Evolutionary conservation across 2,113 vertebrate species (phyloP).

Genomic region (Dasyornis broadbenti): DNA sequence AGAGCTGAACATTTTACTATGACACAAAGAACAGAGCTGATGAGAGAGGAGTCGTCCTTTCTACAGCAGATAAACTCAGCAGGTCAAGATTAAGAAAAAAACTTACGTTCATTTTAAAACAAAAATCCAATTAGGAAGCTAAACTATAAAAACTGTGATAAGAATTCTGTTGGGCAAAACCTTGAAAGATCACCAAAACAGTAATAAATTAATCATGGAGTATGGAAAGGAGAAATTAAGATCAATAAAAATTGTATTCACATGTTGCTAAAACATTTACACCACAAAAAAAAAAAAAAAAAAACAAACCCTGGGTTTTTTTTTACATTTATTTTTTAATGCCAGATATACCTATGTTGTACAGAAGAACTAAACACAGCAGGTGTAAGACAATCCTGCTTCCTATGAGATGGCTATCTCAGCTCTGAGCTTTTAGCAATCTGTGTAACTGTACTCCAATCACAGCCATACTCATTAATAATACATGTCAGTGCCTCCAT

Average conservation of each 20-base stretch:
- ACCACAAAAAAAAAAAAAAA: not conserved
- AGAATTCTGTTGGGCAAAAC: not conserved
- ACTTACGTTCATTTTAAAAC: not conserved
- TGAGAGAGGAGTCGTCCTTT: not conserved
- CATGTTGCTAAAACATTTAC: not conserved
- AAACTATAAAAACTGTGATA: not conserved
- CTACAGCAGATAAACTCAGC: not conserved
- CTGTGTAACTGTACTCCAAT: not conserved
- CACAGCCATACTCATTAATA: not conserved
- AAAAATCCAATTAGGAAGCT: not conserved
- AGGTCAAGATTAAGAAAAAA: not conserved
- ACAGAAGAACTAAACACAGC: not conserved
- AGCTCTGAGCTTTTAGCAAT: not conserved
- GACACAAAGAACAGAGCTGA: accelerated
- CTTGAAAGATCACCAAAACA: not conserved
- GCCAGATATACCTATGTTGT: not conserved
- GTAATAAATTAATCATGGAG: not conserved
- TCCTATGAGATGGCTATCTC: not conserved
- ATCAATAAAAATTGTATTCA: not conserved
- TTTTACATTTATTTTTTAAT: not conserved
- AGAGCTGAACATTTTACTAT: not conserved
- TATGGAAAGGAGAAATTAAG: not conserved
- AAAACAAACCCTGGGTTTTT: too few relatives aligned
- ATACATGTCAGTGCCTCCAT: not conserved
- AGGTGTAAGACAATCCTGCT: not conserved